Percentiles rank a stretch among this genome's conserved stretches.
phyloP scores from a whole-genome alignment of 2,888 invertebrate species.

The Drosophila ezoana region DNA sequence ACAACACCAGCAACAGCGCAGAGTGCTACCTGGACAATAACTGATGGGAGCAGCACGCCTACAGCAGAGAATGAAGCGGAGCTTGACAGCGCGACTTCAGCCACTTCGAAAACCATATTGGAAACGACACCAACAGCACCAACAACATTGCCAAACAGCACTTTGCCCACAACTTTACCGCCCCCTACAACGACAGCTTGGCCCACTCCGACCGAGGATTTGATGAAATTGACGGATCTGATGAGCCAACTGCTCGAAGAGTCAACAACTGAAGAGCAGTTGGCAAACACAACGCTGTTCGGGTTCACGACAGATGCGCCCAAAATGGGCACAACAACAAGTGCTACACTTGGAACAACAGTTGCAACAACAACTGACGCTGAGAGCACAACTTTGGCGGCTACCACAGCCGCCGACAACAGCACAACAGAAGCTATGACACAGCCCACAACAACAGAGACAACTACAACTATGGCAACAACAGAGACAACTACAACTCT shows the following conservation, averaged over 20 bases:
- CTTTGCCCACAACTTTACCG: slow-evolving; percentile 2
- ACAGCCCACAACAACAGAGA: slow-evolving; percentile 6
- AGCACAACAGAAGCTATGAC: slow-evolving; percentile 10
- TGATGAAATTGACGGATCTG: slow-evolving; percentile 57
- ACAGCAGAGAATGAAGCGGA: slow-evolving; percentile 5
- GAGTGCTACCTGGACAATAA: not conserved
- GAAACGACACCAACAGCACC: slow-evolving; percentile 14
- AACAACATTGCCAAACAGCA: slow-evolving; percentile 16
- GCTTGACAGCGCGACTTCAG: slow-evolving; percentile 5
- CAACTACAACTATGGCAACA: slow-evolving; percentile 7
- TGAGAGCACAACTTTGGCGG: slow-evolving; percentile 20
- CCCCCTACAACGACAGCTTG: slow-evolving; percentile 26
- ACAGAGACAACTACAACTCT: not conserved
- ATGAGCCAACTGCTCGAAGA: slow-evolving; percentile 53
- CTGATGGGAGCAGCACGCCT: slow-evolving; percentile 6
- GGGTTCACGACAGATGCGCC: slow-evolving; percentile 31
- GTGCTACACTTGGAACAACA: slow-evolving; percentile 18
- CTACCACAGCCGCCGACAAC: slow-evolving; percentile 5
- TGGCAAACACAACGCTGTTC: slow-evolving; percentile 7
- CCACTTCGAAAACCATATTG: not conserved
- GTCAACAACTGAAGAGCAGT: slow-evolving; percentile 27
- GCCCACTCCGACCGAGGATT: slow-evolving; percentile 66
- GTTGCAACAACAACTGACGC: slow-evolving; percentile 20
- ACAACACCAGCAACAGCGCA: slow-evolving; percentile 4
- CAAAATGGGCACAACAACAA: slow-evolving; percentile 8